Evolutionary conservation across 2,113 vertebrate genomes (phyloP), one percentile per base, ranked within the genome.

Genomic region (Neolamprologus longior): DNA sequence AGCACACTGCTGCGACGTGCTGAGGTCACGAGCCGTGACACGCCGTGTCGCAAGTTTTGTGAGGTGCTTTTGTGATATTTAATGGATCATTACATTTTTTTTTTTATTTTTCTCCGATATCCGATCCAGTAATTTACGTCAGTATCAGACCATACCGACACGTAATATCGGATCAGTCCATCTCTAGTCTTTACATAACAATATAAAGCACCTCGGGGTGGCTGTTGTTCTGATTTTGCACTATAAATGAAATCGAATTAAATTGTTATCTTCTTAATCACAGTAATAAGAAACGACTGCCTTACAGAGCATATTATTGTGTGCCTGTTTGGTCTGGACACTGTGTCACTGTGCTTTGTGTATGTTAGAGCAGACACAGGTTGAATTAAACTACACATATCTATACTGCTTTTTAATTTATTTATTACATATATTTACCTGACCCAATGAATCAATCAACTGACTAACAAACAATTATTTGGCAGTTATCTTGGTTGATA

Each of bases 71-170:
- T 47, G 0, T 47, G 45, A 47, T 47, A 17, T 50, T 50, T 50
- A 50, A 50, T 17, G 2, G 45, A 17, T 50, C 45, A 21, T 53
- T 53, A 53, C 52, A 11, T 53, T 21, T 55, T 55, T 3, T 3
- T 21, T 21, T 2, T 21, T 2, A 7, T 55, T 55, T 26, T 0
- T 55, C 21, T 26, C 21, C 0, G 54, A 55, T 55, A 55, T 55
- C 54, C 21, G 1, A 55, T 55, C 53, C 11, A 26, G 4, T 13
- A 7, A 55, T 55, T 55, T 55, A 0, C 0, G 2, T 55, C 54
- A 55, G 11, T 55, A 55, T 55, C 0, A 0, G 21, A 55, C 0
- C 0, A 24, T 54, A 54, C n/a, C 0, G n/a, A 55, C 0, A 24
- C 1, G 0, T 55, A 55, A 55, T 1, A 26, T 55, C 6, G 2